phyloP scores from a whole-genome alignment of 2,888 invertebrate genomes.

The Lasioglossum pauxillum region DNA sequence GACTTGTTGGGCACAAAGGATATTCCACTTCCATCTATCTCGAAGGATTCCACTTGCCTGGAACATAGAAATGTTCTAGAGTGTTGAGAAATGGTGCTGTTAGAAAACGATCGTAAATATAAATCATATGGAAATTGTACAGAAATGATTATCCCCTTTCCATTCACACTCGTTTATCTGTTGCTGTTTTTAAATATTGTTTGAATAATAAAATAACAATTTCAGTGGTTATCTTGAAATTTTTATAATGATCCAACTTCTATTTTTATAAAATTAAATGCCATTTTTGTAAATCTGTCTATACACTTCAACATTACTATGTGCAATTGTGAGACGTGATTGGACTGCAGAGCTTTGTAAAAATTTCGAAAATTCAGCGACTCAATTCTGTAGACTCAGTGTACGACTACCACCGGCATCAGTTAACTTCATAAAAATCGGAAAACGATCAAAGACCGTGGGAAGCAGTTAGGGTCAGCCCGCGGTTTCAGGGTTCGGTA shows the following conservation, averaged over 20 bases:
- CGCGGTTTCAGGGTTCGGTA: background rate
- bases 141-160: background rate
- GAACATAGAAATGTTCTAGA: background rate
- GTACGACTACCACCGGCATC: background rate
- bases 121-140: background rate
- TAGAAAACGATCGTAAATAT: background rate
- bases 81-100: background rate
- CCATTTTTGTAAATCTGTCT: background rate
- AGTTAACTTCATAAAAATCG: background rate
- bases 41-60: background rate
- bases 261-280: no score
- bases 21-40: background rate
- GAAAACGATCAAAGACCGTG: background rate
- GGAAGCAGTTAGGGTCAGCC: background rate
- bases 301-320: background rate
- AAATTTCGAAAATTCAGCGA: background rate
- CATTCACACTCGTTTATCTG: background rate
- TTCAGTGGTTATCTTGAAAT: no score
- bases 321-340: background rate
- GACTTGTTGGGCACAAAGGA: slow-evolving; percentile 3
- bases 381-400: background rate
- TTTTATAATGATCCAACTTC: no score
- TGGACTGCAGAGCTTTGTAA: background rate
- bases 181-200: background rate
- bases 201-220: no score